Percentiles rank a stretch among this genome's conserved stretches.
Evolutionary conservation across 2,113 vertebrate genomes (phyloP).

Genomic region (Rhea pennata): DNA sequence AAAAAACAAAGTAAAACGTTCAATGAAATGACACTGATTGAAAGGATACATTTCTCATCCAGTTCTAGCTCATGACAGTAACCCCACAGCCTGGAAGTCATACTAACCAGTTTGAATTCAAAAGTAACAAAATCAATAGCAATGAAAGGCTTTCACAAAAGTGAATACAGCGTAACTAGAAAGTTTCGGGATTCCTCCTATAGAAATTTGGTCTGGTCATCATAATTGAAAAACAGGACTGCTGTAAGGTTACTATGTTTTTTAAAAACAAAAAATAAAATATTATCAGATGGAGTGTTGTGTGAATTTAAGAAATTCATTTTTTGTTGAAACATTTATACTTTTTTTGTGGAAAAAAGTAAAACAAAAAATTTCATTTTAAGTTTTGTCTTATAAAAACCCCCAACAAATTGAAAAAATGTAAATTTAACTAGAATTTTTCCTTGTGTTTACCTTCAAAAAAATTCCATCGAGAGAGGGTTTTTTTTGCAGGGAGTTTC

Average conservation of each 20-base stretch:
- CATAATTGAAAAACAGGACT: not conserved
- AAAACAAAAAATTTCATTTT: not conserved
- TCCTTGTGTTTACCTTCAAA: not conserved
- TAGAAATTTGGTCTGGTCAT: not conserved
- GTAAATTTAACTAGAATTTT: not conserved
- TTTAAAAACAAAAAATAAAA: not conserved
- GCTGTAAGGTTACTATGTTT: not conserved
- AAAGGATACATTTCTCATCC: not conserved
- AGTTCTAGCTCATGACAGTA: not conserved
- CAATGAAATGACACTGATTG: constrained; percentile 2
- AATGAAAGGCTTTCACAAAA: not conserved
- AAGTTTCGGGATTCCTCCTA: not conserved
- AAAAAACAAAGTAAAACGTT: not conserved
- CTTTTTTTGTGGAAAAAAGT: not conserved
- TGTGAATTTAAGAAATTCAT: not conserved
- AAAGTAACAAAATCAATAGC: not conserved
- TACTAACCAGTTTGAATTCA: constrained; percentile 60
- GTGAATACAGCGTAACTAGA: not conserved
- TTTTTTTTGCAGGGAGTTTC: not conserved
- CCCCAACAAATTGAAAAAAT: not conserved
- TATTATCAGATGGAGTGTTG: not conserved
- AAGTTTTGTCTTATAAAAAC: not conserved
- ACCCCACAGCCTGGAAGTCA: constrained; percentile 31
- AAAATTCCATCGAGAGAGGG: not conserved
- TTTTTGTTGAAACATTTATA: not conserved